phyloP scores from a whole-genome alignment of 2,888 invertebrate species.

The Hesperia comma region DNA sequence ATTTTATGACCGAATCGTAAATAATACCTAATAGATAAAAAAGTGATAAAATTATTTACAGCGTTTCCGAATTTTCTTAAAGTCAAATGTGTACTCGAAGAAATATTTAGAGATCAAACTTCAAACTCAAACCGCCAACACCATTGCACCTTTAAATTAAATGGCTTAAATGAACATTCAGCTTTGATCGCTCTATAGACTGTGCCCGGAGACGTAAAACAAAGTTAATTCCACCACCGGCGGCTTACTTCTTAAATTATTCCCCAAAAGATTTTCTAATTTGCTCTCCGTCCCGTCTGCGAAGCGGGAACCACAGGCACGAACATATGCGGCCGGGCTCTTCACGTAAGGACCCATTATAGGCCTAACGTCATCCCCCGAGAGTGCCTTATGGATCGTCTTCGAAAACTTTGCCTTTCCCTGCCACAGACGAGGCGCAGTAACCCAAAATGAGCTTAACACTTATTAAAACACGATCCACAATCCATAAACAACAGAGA shows the following conservation, averaged over 20 bases:
- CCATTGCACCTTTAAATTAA: slow-evolving; percentile 59
- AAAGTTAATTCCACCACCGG: slow-evolving; percentile 66
- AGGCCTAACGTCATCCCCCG: slow-evolving; percentile 63
- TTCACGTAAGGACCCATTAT: slow-evolving; percentile 63
- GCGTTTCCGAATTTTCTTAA: too few species aligned
- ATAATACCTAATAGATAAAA: not conserved
- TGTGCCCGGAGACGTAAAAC: slow-evolving; percentile 55
- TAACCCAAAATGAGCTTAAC: slow-evolving; percentile 67
- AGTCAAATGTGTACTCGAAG: not conserved
- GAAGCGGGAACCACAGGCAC: slow-evolving; percentile 59
- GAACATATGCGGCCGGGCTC: slow-evolving; percentile 61
- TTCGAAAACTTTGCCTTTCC: slow-evolving; percentile 56
- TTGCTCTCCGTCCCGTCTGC: slow-evolving; percentile 72
- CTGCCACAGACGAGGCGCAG: slow-evolving; percentile 41
- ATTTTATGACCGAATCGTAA: not conserved
- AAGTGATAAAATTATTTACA: not conserved
- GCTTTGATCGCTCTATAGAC: slow-evolving; percentile 52
- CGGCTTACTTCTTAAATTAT: slow-evolving; percentile 77
- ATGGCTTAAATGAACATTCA: slow-evolving; percentile 58
- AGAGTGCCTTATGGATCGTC: slow-evolving; percentile 65
- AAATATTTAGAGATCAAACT: slow-evolving; percentile 5
- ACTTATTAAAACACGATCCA: slow-evolving; percentile 69
- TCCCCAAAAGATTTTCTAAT: slow-evolving; percentile 83
- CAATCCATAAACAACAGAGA: slow-evolving; percentile 55
- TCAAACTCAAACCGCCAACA: slow-evolving; percentile 50